phyloP scores from a whole-genome alignment of 2,888 invertebrate genomes.

The Pterostichus niger region DNA sequence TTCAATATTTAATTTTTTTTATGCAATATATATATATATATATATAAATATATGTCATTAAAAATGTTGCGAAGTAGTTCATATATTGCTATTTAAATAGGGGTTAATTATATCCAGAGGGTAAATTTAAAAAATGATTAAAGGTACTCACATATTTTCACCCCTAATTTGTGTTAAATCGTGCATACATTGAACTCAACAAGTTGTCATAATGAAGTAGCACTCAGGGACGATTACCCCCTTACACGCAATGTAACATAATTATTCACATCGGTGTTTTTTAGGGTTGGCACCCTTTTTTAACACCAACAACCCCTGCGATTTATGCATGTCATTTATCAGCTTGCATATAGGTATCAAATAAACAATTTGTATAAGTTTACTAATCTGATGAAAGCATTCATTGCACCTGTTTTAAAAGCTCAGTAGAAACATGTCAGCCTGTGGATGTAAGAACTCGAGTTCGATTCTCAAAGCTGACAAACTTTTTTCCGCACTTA shows the following conservation, averaged over 20 bases:
- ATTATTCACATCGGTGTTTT: constrained; percentile 40
- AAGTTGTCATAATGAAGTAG: constrained; percentile 43
- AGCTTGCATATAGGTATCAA: neutral
- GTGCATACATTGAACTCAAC: constrained; percentile 43
- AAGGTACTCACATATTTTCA: neutral
- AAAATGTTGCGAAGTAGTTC: no score
- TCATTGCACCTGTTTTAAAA: neutral
- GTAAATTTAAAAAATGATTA: no score
- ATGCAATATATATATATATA: no score
- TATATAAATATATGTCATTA: no score
- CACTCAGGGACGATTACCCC: constrained; percentile 31
- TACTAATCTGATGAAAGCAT: neutral
- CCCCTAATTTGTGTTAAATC: constrained; percentile 48
- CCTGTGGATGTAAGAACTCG: no score
- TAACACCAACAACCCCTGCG: neutral
- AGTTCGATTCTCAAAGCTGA: no score
- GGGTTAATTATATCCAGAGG: neutral
- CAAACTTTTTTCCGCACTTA: no score
- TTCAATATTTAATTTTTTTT: no score
- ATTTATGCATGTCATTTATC: constrained; percentile 51
- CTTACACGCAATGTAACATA: constrained; percentile 34
- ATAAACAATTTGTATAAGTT: constrained; percentile 25
- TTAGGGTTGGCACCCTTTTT: constrained; percentile 55
- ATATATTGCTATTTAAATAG: neutral
- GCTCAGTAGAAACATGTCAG: no score